These are phyloP conservation scores for Thumatha senex DNA, from an alignment of 2,888 invertebrate genomes.

Conservation along the genomic window DNA sequence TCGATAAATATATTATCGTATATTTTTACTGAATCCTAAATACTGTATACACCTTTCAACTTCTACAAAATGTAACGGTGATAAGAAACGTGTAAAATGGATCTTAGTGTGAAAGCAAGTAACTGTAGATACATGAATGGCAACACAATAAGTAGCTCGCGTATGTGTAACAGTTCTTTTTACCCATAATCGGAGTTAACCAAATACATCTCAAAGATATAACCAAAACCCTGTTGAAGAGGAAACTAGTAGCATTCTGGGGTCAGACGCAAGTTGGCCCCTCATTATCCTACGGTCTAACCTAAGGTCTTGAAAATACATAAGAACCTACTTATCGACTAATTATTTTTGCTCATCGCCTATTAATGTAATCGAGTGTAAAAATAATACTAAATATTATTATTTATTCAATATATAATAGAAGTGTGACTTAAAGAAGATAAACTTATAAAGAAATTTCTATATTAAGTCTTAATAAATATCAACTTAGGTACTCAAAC, in stretches of 20 bases:
- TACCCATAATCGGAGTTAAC: too few species aligned
- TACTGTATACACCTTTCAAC: too few species aligned
- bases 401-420: background rate
- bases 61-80: too few species aligned
- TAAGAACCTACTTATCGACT: background rate
- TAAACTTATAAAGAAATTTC: background rate
- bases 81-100: too few species aligned
- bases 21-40: too few species aligned
- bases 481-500: background rate
- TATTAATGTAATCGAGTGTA: background rate
- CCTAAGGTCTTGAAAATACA: background rate
- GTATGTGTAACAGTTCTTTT: too few species aligned
- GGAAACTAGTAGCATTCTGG: background rate
- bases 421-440: background rate
- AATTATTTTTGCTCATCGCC: background rate
- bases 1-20: too few species aligned
- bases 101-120: too few species aligned
- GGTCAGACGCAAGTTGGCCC: background rate
- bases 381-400: background rate
- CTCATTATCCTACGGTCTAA: background rate
- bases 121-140: too few species aligned
- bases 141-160: too few species aligned
- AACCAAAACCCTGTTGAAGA: too few species aligned
- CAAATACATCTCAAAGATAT: too few species aligned
- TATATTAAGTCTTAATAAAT: background rate